phyloP scores from a whole-genome alignment of 2,113 vertebrate species.

The Sapayoa aenigma region DNA sequence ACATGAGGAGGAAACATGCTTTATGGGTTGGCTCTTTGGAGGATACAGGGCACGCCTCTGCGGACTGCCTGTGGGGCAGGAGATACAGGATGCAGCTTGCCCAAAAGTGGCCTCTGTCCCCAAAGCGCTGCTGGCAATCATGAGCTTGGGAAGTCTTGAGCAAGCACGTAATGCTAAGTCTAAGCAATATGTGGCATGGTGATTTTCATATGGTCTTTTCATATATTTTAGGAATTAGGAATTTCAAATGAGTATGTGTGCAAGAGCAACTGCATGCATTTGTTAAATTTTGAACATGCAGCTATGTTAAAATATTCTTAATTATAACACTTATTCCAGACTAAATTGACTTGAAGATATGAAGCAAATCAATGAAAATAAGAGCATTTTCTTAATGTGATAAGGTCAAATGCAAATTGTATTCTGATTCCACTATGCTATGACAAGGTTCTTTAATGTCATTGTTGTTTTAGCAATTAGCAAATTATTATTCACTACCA shows the following conservation, averaged over 20 bases:
- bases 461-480: neutral
- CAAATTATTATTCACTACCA: neutral
- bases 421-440: neutral
- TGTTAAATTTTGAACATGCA: neutral
- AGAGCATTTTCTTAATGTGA: neutral
- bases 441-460: neutral
- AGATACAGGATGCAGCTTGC: neutral
- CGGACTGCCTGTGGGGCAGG: rapidly evolving
- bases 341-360: neutral
- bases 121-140: neutral
- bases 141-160: neutral
- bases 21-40: neutral
- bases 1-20: neutral
- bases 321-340: neutral
- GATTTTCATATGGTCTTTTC: neutral
- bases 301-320: neutral
- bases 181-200: neutral
- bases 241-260: neutral
- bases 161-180: rapidly evolving
- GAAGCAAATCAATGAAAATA: neutral
- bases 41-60: neutral
- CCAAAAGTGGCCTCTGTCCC: neutral
- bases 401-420: neutral
- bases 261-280: neutral
- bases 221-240: neutral